Percentiles rank a stretch among this genome's conserved stretches.
Conservation (phyloP, 2,797 vertebrate genomes). For the Phrynocephalus guinanensis region DNA sequence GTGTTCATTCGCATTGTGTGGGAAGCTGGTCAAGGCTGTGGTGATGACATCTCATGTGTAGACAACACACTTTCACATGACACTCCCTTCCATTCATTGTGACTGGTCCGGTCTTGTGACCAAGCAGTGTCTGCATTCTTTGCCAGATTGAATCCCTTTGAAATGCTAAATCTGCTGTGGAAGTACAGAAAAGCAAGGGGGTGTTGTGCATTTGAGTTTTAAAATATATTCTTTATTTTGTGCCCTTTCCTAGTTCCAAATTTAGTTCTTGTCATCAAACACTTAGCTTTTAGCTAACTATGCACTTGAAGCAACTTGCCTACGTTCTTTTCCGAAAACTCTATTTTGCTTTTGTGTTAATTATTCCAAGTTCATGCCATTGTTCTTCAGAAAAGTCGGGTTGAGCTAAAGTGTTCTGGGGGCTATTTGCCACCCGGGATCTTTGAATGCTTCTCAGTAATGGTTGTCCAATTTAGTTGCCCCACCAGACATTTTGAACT, state of each 20-base stretch:
- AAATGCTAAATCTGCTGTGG: neutral
- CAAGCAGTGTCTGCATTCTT: neutral
- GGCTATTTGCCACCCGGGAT: no score
- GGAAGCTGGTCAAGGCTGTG: neutral
- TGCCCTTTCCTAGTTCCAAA: neutral
- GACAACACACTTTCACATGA: conserved; percentile 33
- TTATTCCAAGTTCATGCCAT: neutral
- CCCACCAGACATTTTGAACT: no score
- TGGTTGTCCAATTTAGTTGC: no score
- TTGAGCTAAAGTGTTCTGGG: no score
- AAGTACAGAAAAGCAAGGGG: neutral
- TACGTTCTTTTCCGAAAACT: neutral
- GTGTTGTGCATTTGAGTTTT: neutral
- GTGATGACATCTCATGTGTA: conserved; percentile 38
- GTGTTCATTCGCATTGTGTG: conserved; percentile 18
- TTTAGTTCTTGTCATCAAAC: neutral
- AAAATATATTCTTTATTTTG: neutral
- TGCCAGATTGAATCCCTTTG: conserved; percentile 18
- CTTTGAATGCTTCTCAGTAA: no score
- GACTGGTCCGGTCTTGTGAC: conserved; percentile 54
- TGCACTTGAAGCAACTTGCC: neutral
- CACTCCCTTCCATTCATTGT: conserved; percentile 17
- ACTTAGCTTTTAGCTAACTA: neutral
- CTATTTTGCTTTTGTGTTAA: neutral
- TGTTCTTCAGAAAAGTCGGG: neutral